Percentiles rank a stretch among this genome's conserved stretches.
phyloP scores from a whole-genome alignment of 2,888 invertebrate genomes.

The Monoplex corrugatus region DNA sequence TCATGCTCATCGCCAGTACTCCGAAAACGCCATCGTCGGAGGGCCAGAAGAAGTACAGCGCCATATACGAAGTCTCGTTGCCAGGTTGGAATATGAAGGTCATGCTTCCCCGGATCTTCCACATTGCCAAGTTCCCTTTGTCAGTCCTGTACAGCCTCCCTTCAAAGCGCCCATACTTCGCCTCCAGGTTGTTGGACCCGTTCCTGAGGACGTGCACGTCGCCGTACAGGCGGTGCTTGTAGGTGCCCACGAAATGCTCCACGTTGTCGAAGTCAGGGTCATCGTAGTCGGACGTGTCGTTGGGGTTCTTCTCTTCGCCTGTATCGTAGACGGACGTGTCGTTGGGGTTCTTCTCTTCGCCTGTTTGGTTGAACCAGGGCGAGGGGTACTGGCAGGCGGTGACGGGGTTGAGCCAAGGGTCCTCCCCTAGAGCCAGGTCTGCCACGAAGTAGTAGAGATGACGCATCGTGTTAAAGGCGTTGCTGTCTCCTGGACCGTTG shows the following conservation, averaged over 20 bases:
- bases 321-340: too few species aligned
- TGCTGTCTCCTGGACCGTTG: constrained; percentile 43
- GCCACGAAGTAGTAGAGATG: constrained; percentile 61
- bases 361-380: constrained; percentile 46
- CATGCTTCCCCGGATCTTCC: background rate
- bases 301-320: too few species aligned
- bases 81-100: background rate
- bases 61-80: background rate
- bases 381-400: constrained; percentile 64
- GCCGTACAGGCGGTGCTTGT: constrained; percentile 55
- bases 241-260: constrained; percentile 53
- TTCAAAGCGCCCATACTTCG: background rate
- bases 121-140: background rate
- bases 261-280: background rate
- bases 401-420: constrained; percentile 64
- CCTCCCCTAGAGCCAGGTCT: constrained; percentile 61
- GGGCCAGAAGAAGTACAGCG: constrained; percentile 11
- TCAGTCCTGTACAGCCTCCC: constrained; percentile 22
- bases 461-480: background rate
- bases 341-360: background rate
- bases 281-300: constrained; percentile 3
- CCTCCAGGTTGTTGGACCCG: background rate
- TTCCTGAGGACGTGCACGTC: constrained; percentile 41
- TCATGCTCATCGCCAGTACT: too few species aligned
- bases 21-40: too few species aligned